These are phyloP conservation scores for Silurus glanis DNA, from an alignment of 2,113 vertebrate genomes.

Conservation along the genomic window DNA sequence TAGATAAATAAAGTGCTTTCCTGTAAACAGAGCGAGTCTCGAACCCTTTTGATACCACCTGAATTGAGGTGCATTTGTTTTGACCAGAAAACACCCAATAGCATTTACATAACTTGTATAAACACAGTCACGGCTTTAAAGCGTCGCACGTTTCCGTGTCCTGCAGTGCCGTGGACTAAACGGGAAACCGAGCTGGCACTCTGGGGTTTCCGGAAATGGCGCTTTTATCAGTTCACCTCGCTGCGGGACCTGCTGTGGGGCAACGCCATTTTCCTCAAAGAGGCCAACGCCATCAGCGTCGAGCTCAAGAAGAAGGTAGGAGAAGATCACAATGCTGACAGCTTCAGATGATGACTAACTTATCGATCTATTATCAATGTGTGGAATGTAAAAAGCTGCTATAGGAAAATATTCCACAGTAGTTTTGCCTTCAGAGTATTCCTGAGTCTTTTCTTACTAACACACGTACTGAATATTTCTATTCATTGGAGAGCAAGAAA, in stretches of 20 bases:
- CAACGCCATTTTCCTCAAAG: conserved; percentile 95
- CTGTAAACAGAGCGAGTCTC: no score
- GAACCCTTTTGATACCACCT: no score
- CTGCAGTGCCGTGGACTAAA: conserved; percentile 87
- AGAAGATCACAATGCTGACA: not conserved
- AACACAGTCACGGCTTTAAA: not conserved
- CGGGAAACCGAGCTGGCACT: conserved; percentile 88
- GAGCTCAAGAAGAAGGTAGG: conserved; percentile 96
- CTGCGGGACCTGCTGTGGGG: conserved; percentile 94
- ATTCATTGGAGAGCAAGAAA: not conserved
- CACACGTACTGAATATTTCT: not conserved
- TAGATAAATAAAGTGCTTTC: no score
- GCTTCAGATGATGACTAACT: not conserved
- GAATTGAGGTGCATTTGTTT: not conserved
- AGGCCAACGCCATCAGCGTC: conserved; percentile 97
- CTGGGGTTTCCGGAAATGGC: conserved; percentile 98
- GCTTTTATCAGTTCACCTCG: conserved; percentile 97
- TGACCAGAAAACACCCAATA: not conserved
- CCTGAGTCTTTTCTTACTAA: not conserved
- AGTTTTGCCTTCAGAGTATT: not conserved
- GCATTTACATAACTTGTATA: not conserved
- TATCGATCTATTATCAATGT: not conserved
- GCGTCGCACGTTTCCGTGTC: not conserved
- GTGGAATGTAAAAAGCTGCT: not conserved
- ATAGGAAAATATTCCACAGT: not conserved